These are phyloP conservation scores for Lipophrys pholis DNA, from an alignment of 2,113 vertebrate genomes.

Conservation along the genomic window DNA sequence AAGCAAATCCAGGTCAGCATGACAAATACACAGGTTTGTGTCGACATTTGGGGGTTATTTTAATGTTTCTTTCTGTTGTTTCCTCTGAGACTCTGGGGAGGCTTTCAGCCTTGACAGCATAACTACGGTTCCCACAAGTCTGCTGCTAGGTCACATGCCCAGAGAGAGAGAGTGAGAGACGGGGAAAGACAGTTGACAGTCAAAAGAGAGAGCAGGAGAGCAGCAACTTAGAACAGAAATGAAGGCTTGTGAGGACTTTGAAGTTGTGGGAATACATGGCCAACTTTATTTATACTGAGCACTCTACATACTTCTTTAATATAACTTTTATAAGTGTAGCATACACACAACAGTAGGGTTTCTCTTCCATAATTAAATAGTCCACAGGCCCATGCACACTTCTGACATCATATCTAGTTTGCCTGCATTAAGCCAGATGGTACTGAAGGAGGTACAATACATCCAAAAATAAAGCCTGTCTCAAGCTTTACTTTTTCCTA, in stretches of 20 bases:
- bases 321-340: not conserved
- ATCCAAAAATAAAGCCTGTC: not conserved
- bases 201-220: conserved; percentile 30
- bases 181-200: not conserved
- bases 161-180: conserved; percentile 24
- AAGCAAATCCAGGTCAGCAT: conserved; percentile 80
- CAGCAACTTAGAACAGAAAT: conserved; percentile 33
- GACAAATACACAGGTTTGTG: conserved; percentile 79
- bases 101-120: conserved; percentile 72
- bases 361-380: conserved; percentile 19
- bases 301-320: conserved; percentile 7
- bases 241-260: conserved; percentile 39
- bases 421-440: conserved; percentile 15
- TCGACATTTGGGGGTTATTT: conserved; percentile 74
- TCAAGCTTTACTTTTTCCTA: not conserved
- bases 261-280: conserved; percentile 11
- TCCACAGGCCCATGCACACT: conserved; percentile 9
- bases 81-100: conserved; percentile 70
- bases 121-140: conserved; percentile 79
- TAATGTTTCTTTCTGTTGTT: conserved; percentile 75
- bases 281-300: conserved; percentile 12
- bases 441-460: conserved; percentile 17
- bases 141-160: conserved; percentile 73
- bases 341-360: conserved; percentile 5
- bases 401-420: conserved; percentile 15